These are phyloP conservation scores for Ichneumon xanthorius DNA, from an alignment of 2,888 invertebrate species.

Conservation along the genomic window DNA sequence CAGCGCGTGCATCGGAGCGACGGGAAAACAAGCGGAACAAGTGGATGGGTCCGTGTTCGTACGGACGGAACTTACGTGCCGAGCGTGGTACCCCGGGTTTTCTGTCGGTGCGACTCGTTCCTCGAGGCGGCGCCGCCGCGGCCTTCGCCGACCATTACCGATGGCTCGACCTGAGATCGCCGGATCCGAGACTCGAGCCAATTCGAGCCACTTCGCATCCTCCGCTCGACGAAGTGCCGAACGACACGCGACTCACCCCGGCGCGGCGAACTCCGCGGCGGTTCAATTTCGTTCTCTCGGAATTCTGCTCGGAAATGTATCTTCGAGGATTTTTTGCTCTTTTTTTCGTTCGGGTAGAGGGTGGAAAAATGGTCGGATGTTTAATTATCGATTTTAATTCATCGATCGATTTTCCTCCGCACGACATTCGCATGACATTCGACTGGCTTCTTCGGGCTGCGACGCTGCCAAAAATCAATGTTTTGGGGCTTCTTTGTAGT, in stretches of 20 bases:
- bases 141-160: slow-evolving; percentile 47
- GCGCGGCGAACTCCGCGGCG: slow-evolving; percentile 14
- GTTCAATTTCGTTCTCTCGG: slow-evolving; percentile 52
- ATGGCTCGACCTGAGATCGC: slow-evolving; percentile 11
- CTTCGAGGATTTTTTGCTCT: background rate
- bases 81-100: background rate
- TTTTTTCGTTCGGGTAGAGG: too few relatives aligned
- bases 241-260: slow-evolving; percentile 47
- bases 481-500: too few relatives aligned
- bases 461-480: too few relatives aligned
- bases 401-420: too few relatives aligned
- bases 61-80: slow-evolving; percentile 12
- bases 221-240: slow-evolving; percentile 18
- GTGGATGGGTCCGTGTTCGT: slow-evolving; percentile 11
- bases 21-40: slow-evolving; percentile 57
- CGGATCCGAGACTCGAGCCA: slow-evolving; percentile 59
- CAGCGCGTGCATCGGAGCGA: slow-evolving; percentile 25
- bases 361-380: too few relatives aligned
- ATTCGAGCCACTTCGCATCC: slow-evolving; percentile 11
- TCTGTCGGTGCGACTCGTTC: slow-evolving; percentile 25
- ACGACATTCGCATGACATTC: too few relatives aligned
- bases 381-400: too few relatives aligned
- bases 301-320: background rate
- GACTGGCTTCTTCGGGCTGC: too few relatives aligned
- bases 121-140: slow-evolving; percentile 8